Percentiles rank a stretch among this genome's conserved stretches.
phyloP scores from a whole-genome alignment of 2,888 invertebrate genomes.

The Melipona beecheii region DNA sequence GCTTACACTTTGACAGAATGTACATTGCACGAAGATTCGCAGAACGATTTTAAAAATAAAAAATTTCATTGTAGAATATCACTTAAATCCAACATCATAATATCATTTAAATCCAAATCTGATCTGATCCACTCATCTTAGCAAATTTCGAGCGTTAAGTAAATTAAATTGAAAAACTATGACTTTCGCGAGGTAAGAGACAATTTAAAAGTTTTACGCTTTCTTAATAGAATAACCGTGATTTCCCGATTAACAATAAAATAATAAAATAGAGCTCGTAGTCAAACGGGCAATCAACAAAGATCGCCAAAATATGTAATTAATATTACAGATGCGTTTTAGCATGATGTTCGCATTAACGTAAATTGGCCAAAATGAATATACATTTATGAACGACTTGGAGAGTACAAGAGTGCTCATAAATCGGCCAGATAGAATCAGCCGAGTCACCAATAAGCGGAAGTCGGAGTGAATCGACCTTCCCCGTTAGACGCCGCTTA shows the following conservation, averaged over 20 bases:
- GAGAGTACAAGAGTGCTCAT: constrained; percentile 3
- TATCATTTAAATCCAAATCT: too few relatives aligned
- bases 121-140: too few relatives aligned
- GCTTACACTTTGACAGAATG: neutral
- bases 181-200: too few relatives aligned
- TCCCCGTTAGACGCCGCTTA: constrained; percentile 55
- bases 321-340: neutral
- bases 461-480: constrained; percentile 56
- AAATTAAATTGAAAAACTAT: too few relatives aligned
- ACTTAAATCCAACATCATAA: too few relatives aligned
- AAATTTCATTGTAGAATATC: too few relatives aligned
- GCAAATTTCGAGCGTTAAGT: too few relatives aligned
- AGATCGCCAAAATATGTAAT: neutral
- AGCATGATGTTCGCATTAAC: neutral
- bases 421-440: constrained; percentile 20
- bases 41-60: neutral
- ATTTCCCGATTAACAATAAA: neutral
- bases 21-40: neutral
- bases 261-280: neutral
- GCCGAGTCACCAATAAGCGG: constrained; percentile 44
- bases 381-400: neutral
- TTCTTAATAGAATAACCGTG: too few relatives aligned
- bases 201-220: too few relatives aligned
- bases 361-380: neutral
- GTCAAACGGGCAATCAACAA: neutral